phyloP scores from a whole-genome alignment of 2,113 vertebrate species.

The Scartelaos histophorus region DNA sequence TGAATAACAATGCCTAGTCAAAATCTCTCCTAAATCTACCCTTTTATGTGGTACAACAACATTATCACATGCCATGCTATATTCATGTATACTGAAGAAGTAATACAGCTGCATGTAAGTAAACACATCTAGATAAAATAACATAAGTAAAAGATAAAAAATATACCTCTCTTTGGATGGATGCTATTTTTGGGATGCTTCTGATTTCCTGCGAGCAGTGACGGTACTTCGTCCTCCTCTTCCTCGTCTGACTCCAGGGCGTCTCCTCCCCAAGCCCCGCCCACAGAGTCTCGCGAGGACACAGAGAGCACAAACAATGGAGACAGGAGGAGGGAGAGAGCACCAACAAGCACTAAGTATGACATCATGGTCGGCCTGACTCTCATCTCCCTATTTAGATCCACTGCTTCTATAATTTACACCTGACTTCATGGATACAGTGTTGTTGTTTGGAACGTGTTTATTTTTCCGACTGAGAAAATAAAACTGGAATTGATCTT shows the following conservation, averaged over 20 bases:
- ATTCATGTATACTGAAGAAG: not conserved
- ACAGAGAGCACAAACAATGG: constrained; percentile 32
- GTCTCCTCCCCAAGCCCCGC: constrained; percentile 57
- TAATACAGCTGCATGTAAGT: not conserved
- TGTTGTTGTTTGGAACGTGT: not conserved
- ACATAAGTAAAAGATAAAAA: not conserved
- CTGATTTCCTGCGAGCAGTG: constrained; percentile 16
- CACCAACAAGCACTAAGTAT: constrained; percentile 73
- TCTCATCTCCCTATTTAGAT: constrained; percentile 34
- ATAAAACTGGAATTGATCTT: not conserved
- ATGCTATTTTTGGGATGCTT: constrained; percentile 36
- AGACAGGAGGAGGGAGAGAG: constrained; percentile 50
- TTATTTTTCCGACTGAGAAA: not conserved
- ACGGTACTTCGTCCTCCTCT: constrained; percentile 19
- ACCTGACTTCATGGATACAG: not conserved
- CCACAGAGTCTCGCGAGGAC: constrained; percentile 39
- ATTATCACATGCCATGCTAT: not conserved
- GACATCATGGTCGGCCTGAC: constrained; percentile 70
- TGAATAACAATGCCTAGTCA: not conserved
- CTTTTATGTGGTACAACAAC: not conserved
- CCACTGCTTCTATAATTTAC: constrained; percentile 9
- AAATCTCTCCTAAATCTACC: too few species aligned
- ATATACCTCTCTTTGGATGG: constrained; percentile 51
- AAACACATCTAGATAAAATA: not conserved
- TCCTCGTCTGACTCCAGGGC: constrained; percentile 37